Percentiles rank a stretch among this genome's conserved stretches.
Conservation (phyloP, 2,888 invertebrate species). For the Sisyra nigra region DNA sequence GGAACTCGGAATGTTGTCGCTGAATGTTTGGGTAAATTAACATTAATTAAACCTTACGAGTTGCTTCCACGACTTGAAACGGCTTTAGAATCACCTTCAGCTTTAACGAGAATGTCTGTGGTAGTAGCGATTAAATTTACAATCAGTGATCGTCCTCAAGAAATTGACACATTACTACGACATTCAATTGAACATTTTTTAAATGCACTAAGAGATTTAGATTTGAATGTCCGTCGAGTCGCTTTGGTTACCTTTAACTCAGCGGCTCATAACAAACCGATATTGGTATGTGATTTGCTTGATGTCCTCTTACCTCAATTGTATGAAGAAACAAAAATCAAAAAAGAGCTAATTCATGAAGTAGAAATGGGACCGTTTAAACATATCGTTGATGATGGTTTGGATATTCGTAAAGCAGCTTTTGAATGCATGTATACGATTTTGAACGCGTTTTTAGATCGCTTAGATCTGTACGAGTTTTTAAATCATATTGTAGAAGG, state of each 20-base stretch:
- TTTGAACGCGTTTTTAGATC: conserved; percentile 86
- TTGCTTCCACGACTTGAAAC: conserved; percentile 77
- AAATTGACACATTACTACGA: conserved; percentile 76
- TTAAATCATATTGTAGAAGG: conserved; percentile 94
- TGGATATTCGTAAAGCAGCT: conserved; percentile 95
- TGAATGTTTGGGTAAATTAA: conserved; percentile 93
- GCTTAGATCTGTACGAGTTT: conserved; percentile 94
- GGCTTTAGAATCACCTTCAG: conserved; percentile 63
- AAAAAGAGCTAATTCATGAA: conserved; percentile 94
- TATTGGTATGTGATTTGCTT: conserved; percentile 79
- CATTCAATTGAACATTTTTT: conserved; percentile 81
- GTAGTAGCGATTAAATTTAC: conserved; percentile 98
- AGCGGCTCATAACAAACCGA: conserved; percentile 97
- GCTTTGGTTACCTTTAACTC: conserved; percentile 97
- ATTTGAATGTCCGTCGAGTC: conserved; percentile 87
- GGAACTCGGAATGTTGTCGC: conserved; percentile 98
- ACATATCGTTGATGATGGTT: conserved; percentile 92
- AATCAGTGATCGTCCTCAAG: conserved; percentile 93
- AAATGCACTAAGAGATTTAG: conserved; percentile 74
- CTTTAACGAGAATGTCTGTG: conserved; percentile 85
- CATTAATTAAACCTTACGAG: conserved; percentile 77
- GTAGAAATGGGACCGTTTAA: conserved; percentile 99
- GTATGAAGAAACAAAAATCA: conserved; percentile 90
- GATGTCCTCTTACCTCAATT: conserved; percentile 80
- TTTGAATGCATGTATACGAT: conserved; percentile 99